A percentile compares a stretch with the other conserved stretches of the same genome.
phyloP scores from a whole-genome alignment of 2,888 invertebrate species.

The Apamea epomidion region DNA sequence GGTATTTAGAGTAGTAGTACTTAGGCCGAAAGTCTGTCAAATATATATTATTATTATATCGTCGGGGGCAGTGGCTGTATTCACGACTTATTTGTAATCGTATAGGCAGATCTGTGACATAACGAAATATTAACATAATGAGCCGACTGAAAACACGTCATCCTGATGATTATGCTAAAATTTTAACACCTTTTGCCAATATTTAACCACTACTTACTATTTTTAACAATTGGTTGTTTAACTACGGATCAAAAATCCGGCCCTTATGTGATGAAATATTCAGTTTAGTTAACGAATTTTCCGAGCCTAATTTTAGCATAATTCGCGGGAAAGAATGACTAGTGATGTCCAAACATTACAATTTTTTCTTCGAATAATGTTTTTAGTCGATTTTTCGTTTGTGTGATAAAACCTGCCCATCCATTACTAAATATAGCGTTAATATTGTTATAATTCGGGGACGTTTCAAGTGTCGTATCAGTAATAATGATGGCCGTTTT shows the following conservation, averaged over 20 bases:
- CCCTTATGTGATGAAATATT: background rate
- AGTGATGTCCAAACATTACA: conserved; percentile 27
- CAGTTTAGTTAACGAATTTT: background rate
- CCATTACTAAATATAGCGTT: conserved; percentile 17
- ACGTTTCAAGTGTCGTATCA: conserved; percentile 59
- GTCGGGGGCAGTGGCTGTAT: conserved; percentile 45
- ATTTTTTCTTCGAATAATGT: background rate
- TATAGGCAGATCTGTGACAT: background rate
- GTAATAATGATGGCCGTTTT: conserved; percentile 61
- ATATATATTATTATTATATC: conserved; percentile 45
- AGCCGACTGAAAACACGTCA: background rate
- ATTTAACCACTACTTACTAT: too few species aligned
- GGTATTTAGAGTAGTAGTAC: conserved; percentile 63
- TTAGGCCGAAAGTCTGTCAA: conserved; percentile 61
- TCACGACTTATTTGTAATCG: conserved; percentile 24
- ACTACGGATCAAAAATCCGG: too few species aligned
- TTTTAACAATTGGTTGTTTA: too few species aligned
- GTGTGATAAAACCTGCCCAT: background rate
- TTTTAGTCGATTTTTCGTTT: conserved; percentile 24
- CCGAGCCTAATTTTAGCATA: background rate
- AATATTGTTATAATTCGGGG: conserved; percentile 40
- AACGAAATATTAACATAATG: background rate
- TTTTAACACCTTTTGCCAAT: background rate
- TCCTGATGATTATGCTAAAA: background rate
- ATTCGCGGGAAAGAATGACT: conserved; percentile 4